Percentiles rank a stretch among this genome's conserved stretches.
Evolutionary conservation across 2,888 invertebrate genomes (phyloP).

Genomic region (Parnassius orleans): DNA sequence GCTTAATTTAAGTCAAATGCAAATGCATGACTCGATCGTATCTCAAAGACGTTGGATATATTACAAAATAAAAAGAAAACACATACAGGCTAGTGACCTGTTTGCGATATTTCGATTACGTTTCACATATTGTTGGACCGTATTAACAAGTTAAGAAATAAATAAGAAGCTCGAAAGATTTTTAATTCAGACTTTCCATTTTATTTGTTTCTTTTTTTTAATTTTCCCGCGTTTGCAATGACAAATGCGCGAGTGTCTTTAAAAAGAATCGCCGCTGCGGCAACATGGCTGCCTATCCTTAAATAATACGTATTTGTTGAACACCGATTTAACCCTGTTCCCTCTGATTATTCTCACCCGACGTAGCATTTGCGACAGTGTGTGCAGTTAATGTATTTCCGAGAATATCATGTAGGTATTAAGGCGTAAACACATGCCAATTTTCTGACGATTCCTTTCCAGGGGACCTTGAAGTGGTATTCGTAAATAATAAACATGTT

Average conservation of each 20-base stretch:
- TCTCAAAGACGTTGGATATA: no score
- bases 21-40: no score
- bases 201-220: background rate
- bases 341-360: constrained; percentile 16
- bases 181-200: background rate
- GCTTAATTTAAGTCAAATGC: no score
- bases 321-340: constrained; percentile 17
- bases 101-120: no score
- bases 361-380: constrained; percentile 6
- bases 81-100: no score
- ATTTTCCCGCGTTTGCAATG: background rate
- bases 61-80: no score
- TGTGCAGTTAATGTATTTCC: constrained; percentile 22
- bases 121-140: background rate
- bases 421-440: constrained; percentile 27
- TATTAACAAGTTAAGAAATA: no score
- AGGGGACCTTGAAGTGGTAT: constrained; percentile 29
- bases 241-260: background rate
- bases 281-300: background rate
- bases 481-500: constrained; percentile 34
- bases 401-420: constrained; percentile 26
- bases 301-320: constrained; percentile 18
- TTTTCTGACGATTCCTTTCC: constrained; percentile 27
- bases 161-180: no score
- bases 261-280: constrained; percentile 14